A percentile compares a stretch with the other conserved stretches of the same genome.
phyloP scores from a whole-genome alignment of 2,888 invertebrate genomes.

The Heteromyza rotundicornis region DNA sequence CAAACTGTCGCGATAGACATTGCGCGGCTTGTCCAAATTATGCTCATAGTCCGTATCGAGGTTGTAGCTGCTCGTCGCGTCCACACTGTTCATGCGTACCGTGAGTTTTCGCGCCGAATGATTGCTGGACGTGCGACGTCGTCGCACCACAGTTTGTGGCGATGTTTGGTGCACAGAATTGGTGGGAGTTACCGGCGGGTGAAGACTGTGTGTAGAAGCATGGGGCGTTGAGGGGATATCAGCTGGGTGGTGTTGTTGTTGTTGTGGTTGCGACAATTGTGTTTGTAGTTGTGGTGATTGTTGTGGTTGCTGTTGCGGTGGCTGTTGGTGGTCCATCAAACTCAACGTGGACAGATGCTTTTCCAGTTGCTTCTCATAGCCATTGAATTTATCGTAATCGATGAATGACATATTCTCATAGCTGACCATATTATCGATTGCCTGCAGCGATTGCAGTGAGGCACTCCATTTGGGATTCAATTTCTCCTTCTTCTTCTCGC shows the following conservation, averaged over 20 bases:
- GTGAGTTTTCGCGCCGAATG: slow-evolving; percentile 20
- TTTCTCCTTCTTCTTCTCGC: slow-evolving; percentile 57
- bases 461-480: slow-evolving; percentile 64
- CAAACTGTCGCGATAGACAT: slow-evolving; percentile 61
- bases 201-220: too few relatives aligned
- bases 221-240: neutral
- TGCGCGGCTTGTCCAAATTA: slow-evolving; percentile 58
- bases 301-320: neutral
- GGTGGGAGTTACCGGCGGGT: slow-evolving; percentile 23
- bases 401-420: slow-evolving; percentile 67
- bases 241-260: slow-evolving; percentile 27
- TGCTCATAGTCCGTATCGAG: slow-evolving; percentile 56
- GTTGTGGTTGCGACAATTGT: neutral
- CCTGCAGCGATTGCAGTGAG: slow-evolving; percentile 65
- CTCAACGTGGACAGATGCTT: slow-evolving; percentile 54
- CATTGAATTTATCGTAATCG: slow-evolving; percentile 66
- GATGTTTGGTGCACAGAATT: slow-evolving; percentile 25
- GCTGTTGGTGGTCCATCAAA: slow-evolving; percentile 40
- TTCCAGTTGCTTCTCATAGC: slow-evolving; percentile 61
- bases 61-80: slow-evolving; percentile 34
- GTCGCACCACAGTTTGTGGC: slow-evolving; percentile 46
- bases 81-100: slow-evolving; percentile 6
- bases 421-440: slow-evolving; percentile 66
- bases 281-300: neutral
- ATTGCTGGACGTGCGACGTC: slow-evolving; percentile 39